Evolutionary conservation across 2,113 vertebrate genomes (phyloP), one percentile per base, ranked within the genome.

Genomic region (Argyrosomus japonicus): DNA sequence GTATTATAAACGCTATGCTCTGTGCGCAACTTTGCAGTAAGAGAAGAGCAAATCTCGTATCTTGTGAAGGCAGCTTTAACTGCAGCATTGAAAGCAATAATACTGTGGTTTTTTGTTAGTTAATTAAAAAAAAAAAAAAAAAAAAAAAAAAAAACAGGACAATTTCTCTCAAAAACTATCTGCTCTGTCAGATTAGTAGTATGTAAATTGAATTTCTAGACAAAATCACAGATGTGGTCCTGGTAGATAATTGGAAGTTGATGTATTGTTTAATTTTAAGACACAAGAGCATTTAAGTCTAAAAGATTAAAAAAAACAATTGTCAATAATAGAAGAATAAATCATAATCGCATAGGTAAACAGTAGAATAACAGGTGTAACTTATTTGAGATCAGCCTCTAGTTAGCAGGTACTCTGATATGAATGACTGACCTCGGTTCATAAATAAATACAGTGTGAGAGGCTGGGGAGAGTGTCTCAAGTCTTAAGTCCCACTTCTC

Each of bases 401-500:
- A 73, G 53, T 65, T 65, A 77, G 54, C 53, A 75, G 60, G 43
- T 67, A 51, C 43, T 79, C 56, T 58, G 58, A 81, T 69, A 57
- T 77, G 69, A 87, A 75, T 57, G 68, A 78, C 53, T 77, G 83
- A 72, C 75, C 79, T 27, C 21, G 53, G 40, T 60, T 87, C 40
- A 71, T 86, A 72, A 78, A 87, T 89, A 75, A 84, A 87, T 79
- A 85, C 5, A 60, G 29, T 64, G 62, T 57, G 36, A 81, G 43
- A 51, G 40, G 45, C 70, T 36, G 40, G 29, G 76, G 72, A 82
- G 65, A 76, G 47, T 19, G 0, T 70, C 56, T 82, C 74, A 67
- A 75, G 65, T 79, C 61, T 61, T 40, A 40, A 40, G 36, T n/a
- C 61, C 7, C 78, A 62, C 84, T 81, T 77, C 75, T 62, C 75